A percentile compares a stretch with the other conserved stretches of the same genome.
These are phyloP conservation scores for Ceraclea dissimilis DNA, from an alignment of 2,888 invertebrate species.

Conservation along the genomic window DNA sequence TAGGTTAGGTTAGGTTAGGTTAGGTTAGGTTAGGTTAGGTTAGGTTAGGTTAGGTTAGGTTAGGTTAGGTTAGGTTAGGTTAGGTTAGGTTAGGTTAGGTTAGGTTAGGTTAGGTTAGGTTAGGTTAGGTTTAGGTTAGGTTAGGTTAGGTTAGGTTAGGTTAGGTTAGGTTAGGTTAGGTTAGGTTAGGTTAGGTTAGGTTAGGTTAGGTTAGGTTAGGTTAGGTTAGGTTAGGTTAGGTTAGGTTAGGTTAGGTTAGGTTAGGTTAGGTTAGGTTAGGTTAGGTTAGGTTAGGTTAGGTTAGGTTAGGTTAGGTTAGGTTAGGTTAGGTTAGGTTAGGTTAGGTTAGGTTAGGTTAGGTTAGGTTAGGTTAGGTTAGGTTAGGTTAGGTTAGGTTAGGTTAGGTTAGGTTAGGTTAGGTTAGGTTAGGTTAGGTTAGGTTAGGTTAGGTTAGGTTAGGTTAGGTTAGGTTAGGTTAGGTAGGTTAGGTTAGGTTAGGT, in stretches of 20 bases:
- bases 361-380: slow-evolving; percentile 28
- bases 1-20: slow-evolving; percentile 27
- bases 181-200: slow-evolving; percentile 22
- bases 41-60: slow-evolving; percentile 26
- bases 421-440: slow-evolving; percentile 24
- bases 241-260: slow-evolving; percentile 26
- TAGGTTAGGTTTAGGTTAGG: slow-evolving; percentile 20
- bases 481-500: no score
- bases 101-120: slow-evolving; percentile 25
- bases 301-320: slow-evolving; percentile 28
- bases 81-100: slow-evolving; percentile 26
- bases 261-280: slow-evolving; percentile 27
- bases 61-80: slow-evolving; percentile 26
- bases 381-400: slow-evolving; percentile 28
- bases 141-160: slow-evolving; percentile 14
- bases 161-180: slow-evolving; percentile 20
- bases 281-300: slow-evolving; percentile 28
- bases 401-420: slow-evolving; percentile 28
- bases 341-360: slow-evolving; percentile 28
- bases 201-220: slow-evolving; percentile 25
- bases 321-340: slow-evolving; percentile 23
- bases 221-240: slow-evolving; percentile 27
- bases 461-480: slow-evolving; percentile 27
- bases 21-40: slow-evolving; percentile 26
- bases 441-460: slow-evolving; percentile 22